Evolutionary conservation across 2,113 vertebrate genomes (phyloP).

Genomic region (Rostratula benghalensis): DNA sequence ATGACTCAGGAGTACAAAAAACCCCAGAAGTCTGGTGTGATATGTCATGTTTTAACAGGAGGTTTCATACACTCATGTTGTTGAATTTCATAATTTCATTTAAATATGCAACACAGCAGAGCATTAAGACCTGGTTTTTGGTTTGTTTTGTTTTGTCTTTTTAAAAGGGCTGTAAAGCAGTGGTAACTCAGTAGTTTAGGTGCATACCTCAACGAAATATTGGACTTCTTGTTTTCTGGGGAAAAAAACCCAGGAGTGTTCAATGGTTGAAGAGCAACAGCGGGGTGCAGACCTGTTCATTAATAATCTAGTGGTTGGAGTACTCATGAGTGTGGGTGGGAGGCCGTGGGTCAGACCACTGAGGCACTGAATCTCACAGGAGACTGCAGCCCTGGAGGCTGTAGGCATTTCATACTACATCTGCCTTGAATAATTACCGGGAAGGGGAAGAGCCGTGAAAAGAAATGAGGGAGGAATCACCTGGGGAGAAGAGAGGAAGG

Average conservation of each 20-base stretch:
- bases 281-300: background rate
- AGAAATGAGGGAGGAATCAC: background rate
- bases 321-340: background rate
- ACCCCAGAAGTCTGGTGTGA: background rate
- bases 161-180: background rate
- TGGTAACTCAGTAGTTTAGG: background rate
- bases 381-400: background rate
- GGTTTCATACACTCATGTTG: background rate
- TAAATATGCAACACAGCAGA: background rate
- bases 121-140: background rate
- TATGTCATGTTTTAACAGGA: background rate
- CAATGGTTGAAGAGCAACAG: background rate
- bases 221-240: background rate
- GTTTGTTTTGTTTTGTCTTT: too few relatives aligned
- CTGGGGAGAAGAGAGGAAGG: accelerated
- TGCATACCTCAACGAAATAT: background rate
- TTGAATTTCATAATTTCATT: background rate
- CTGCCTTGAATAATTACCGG: background rate
- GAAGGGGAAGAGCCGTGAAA: background rate
- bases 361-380: background rate
- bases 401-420: accelerated
- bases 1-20: background rate
- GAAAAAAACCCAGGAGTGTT: background rate
- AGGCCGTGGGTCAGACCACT: background rate
- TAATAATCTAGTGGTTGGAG: background rate